Evolutionary conservation across 1,140 invertebrate genomes (phyloP), one percentile per base, ranked within the genome.

Genomic region (Nasonia giraulti): DNA sequence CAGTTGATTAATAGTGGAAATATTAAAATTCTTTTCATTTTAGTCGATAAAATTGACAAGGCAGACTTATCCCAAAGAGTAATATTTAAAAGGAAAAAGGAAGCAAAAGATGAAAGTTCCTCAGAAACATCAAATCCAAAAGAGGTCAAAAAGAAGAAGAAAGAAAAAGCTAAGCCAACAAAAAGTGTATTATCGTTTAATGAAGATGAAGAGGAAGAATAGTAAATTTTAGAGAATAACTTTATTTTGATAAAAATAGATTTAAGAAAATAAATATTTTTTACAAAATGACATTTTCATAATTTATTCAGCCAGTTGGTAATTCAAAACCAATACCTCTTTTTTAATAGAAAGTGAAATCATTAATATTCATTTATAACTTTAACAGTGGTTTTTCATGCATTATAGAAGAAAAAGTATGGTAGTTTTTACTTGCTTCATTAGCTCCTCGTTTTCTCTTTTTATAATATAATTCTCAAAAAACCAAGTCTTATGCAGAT

Each of bases 41-140:
- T 87, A 95, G 94, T 94, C 85, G 92, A 94, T 89, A 91, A 90
- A 55, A 91, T 91, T 84, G 89, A 89, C 27, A 94, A 94, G 55
- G 94, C 94, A 20, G 94, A 95, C 88, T 89, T 95, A 82, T 90
- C 91, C n/a, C 91, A 93, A 80, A 92, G 92, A 31, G 91, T 95
- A 33, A 89, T 94, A 75, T 95, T 95, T 87, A 93, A 83, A 91
- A 93, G 82, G 91, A 93, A 83, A 89, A 88, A 90, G n/a, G 73
- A 88, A 44, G 20, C 31, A n/a, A 47, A 87, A 31, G 82, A 89
- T 68, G 62, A 33, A 50, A 82, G 82, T 37, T 50, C 69, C 20
- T 27, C 7, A 33, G 86, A 87, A 71, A 33, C 27, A 14, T 33
- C 77, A 4, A 79, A 86, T 74, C 37, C 62, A 23, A 82, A 86